phyloP scores from a whole-genome alignment of 2,797 vertebrate species.

The Mus minutoides region DNA sequence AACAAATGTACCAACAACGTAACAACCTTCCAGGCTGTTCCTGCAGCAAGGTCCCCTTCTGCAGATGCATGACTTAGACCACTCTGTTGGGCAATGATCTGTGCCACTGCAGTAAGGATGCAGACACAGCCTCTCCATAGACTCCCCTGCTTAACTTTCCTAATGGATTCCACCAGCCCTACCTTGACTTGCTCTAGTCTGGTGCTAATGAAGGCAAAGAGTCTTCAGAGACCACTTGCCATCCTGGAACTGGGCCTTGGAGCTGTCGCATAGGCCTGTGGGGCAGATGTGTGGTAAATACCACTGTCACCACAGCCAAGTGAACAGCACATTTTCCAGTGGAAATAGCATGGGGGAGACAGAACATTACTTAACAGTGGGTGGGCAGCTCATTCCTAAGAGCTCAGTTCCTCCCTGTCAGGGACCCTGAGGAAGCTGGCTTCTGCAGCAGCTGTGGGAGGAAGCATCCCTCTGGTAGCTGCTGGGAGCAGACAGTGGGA shows the following conservation, averaged over 20 bases:
- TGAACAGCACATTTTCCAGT: conserved; percentile 57
- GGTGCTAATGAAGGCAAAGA: not conserved
- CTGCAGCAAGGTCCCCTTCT: not conserved
- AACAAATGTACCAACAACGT: not conserved
- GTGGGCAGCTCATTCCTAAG: conserved; percentile 63
- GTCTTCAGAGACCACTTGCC: conserved; percentile 42
- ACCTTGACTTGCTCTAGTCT: not conserved
- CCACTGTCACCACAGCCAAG: conserved; percentile 57
- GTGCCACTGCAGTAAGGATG: not conserved
- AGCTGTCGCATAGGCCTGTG: not conserved
- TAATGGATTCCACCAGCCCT: not conserved
- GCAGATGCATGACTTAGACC: no score
- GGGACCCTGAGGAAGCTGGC: not conserved
- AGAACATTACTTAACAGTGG: conserved; percentile 69
- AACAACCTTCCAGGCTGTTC: not conserved
- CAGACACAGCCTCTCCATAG: not conserved
- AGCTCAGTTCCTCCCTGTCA: conserved; percentile 31
- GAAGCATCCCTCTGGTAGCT: not conserved
- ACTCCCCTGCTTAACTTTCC: conserved; percentile 20
- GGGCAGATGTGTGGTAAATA: conserved; percentile 34
- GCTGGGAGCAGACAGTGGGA: conserved; percentile 23
- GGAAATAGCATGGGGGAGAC: conserved; percentile 57
- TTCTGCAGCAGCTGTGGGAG: not conserved
- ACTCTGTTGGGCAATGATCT: not conserved
- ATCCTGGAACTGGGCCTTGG: not conserved